phyloP scores from a whole-genome alignment of 2,113 vertebrate genomes.

The Pitta sordida region DNA sequence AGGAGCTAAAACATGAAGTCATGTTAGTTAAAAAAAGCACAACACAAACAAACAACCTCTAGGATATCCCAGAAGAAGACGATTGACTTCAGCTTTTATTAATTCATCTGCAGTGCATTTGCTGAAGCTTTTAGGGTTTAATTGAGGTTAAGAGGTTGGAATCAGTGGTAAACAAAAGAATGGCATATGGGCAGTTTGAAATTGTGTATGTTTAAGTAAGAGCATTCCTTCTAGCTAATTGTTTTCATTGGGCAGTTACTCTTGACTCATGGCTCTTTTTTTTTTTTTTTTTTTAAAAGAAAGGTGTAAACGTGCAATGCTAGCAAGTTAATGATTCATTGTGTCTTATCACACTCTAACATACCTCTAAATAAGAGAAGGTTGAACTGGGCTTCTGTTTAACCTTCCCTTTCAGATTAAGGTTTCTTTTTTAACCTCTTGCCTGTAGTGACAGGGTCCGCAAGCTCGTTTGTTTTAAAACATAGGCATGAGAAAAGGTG shows the following conservation, averaged over 20 bases:
- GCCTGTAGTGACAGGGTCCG: not conserved
- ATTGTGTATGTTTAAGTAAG: slow-evolving; percentile 26
- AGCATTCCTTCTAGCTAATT: slow-evolving; percentile 19
- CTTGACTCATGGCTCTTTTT: not conserved
- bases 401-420: not conserved
- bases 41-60: not conserved
- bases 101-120: slow-evolving; percentile 49
- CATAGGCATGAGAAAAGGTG: fast-evolving
- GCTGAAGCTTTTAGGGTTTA: slow-evolving; percentile 39
- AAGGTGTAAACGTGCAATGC: not conserved
- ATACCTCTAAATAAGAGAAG: slow-evolving; percentile 8
- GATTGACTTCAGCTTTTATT: slow-evolving; percentile 48
- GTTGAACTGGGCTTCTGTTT: slow-evolving; percentile 19
- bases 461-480: not conserved
- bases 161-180: slow-evolving; percentile 49
- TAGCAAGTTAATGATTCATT: slow-evolving; percentile 48
- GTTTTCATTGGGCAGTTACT: slow-evolving; percentile 2
- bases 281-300: not conserved
- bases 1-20: not conserved
- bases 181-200: slow-evolving; percentile 43
- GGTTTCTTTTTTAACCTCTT: not conserved
- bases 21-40: not conserved
- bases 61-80: not conserved
- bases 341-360: slow-evolving; percentile 33
- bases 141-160: slow-evolving; percentile 64